A percentile compares a stretch with the other conserved stretches of the same genome.
These are phyloP conservation scores for Marmota monax DNA, from an alignment of 2,113 vertebrate genomes.

Conservation along the genomic window DNA sequence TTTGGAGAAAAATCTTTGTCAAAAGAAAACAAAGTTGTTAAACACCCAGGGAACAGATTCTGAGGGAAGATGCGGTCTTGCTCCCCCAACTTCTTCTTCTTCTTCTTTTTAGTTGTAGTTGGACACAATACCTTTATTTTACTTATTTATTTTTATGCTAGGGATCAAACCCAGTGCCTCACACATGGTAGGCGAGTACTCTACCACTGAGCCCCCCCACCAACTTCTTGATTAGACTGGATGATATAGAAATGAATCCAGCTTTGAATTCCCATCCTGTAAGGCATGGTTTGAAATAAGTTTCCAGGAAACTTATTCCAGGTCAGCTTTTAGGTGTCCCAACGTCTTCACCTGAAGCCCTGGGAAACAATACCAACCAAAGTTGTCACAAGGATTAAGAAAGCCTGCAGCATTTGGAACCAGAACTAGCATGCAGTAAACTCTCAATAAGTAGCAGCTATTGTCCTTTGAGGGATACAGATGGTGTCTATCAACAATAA, in stretches of 20 bases:
- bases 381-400: not conserved
- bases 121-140: too few species aligned
- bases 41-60: conserved; percentile 13
- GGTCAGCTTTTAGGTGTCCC: not conserved
- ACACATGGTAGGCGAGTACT: too few species aligned
- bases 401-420: not conserved
- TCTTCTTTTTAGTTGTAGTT: too few species aligned
- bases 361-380: not conserved
- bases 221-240: not conserved
- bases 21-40: not conserved
- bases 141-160: too few species aligned
- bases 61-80: not conserved
- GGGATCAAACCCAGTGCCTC: too few species aligned
- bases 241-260: not conserved
- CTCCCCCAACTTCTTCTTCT: not conserved
- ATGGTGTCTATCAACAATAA: not conserved
- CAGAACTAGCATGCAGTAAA: not conserved
- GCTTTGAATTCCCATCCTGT: not conserved
- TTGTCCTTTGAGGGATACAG: not conserved
- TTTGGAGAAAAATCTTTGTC: conserved; percentile 44
- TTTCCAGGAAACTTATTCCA: too few species aligned
- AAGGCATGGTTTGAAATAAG: not conserved
- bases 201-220: too few species aligned
- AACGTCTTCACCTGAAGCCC: not conserved
- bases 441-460: not conserved